These are phyloP conservation scores for Cenopis cana DNA, from an alignment of 2,888 invertebrate genomes.

Conservation along the genomic window DNA sequence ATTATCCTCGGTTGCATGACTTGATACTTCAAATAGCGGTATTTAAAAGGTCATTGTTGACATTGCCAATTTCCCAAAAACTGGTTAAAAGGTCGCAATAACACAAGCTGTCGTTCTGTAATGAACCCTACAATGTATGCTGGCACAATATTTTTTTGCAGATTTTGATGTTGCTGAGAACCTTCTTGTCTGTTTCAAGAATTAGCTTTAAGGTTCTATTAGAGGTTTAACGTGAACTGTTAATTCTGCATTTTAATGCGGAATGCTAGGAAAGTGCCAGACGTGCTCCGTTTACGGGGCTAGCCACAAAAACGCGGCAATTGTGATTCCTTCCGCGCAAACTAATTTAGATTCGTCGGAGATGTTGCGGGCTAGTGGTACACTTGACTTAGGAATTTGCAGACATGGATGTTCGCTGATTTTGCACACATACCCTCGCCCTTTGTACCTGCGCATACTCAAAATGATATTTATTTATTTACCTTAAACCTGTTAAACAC, in stretches of 20 bases:
- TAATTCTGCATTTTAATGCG: slow-evolving; percentile 38
- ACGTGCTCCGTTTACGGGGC: slow-evolving; percentile 44
- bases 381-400: slow-evolving; percentile 18
- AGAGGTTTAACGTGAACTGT: slow-evolving; percentile 14
- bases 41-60: too few species aligned
- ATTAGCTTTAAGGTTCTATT: not conserved
- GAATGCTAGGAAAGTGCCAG: slow-evolving; percentile 45
- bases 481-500: too few species aligned
- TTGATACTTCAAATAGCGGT: too few species aligned
- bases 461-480: too few species aligned
- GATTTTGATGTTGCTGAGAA: not conserved
- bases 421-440: too few species aligned
- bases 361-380: slow-evolving; percentile 39
- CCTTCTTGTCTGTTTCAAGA: not conserved
- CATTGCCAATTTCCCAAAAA: too few species aligned
- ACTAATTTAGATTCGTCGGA: slow-evolving; percentile 46
- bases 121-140: too few species aligned
- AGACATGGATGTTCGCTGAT: slow-evolving; percentile 5
- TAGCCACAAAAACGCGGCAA: slow-evolving; percentile 44
- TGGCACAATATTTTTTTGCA: too few species aligned
- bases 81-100: too few species aligned
- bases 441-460: too few species aligned
- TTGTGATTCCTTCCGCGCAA: slow-evolving; percentile 44
- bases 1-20: too few species aligned
- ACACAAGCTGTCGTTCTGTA: too few species aligned